Evolutionary conservation across 2,113 vertebrate genomes (phyloP).

Genomic region (Xyliphius kryptos): DNA sequence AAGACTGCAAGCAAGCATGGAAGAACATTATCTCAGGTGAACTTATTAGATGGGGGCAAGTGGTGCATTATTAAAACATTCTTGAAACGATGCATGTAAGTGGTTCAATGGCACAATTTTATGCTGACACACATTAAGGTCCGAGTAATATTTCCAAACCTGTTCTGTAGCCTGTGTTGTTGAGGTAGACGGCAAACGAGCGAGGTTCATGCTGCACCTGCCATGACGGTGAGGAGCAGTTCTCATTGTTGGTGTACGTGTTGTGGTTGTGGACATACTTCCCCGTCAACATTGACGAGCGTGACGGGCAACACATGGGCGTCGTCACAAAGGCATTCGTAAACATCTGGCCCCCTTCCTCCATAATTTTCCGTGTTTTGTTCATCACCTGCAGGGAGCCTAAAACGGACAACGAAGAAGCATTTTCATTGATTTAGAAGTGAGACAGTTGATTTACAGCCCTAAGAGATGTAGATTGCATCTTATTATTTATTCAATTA

Average conservation of each 20-base stretch:
- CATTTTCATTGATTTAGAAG: too few species aligned
- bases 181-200: slow-evolving; percentile 93
- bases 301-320: slow-evolving; percentile 95
- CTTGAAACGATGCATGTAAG: too few species aligned
- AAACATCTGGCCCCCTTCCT: slow-evolving; percentile 85
- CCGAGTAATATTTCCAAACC: slow-evolving; percentile 60
- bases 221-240: slow-evolving; percentile 97
- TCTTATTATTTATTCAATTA: too few species aligned
- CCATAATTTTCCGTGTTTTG: slow-evolving; percentile 94
- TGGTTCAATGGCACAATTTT: too few species aligned
- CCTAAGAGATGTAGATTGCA: too few species aligned
- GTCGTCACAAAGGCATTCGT: slow-evolving; percentile 95
- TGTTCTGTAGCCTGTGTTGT: slow-evolving; percentile 97
- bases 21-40: too few species aligned
- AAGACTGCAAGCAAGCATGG: too few species aligned
- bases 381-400: slow-evolving; percentile 99
- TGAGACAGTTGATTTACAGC: too few species aligned
- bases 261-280: slow-evolving; percentile 99
- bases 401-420: slow-evolving; percentile 55
- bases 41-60: too few species aligned
- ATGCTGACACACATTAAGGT: too few species aligned
- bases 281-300: slow-evolving; percentile 95
- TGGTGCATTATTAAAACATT: too few species aligned
- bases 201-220: slow-evolving; percentile 90
- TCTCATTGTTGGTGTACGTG: slow-evolving; percentile 97